Base-by-base conservation (phyloP, 2,797 vertebrate genomes). In the Agapornis canus region DNA sequence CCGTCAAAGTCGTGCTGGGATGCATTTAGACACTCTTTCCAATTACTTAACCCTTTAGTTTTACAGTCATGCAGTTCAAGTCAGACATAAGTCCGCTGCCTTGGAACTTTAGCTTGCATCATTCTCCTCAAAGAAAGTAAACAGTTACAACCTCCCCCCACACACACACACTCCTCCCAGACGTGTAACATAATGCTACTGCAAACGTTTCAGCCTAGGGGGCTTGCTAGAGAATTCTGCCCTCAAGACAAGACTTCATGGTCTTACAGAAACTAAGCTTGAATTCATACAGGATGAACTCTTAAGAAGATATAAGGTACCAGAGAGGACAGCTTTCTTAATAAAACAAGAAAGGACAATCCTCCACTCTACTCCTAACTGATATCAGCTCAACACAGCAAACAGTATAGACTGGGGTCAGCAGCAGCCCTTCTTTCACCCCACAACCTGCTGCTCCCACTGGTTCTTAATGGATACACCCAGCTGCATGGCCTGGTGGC, bases 401-500 rank as follows among this genome's bases (percentile, higher is more conserved):
- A 42, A 15, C 56, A 21, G 10, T 8, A 35, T 1, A 56, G 20
- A 49, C 12, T 6, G 23, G 25, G 3, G 11, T 56, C 37, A 43
- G 49, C 48, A 40, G 49, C 31, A 80, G 22, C 15, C 18, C 10
- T 5, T 26, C 25, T 75, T 52, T 21, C 37, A 76, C 18, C 39
- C 11, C 12, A 14, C 16, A 32, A 22, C n/a, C 43, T 45, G 37
- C n/a, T 37, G 22, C 3, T 1, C 64, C n/a, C 43, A 22, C 10
- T 2, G 0, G 20, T 35, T 45, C 26, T 19, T 37, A 23, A 43
- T 5, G 27, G 52, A 29, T n/a, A 32, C 7, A 39, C 1, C 4
- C 14, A 70, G 42, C 19, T 14, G 35, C 26, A 56, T 12, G 23
- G 45, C n/a, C 45, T 35, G 16, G 27, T 13, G 45, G 18, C 31